A percentile compares a stretch with the other conserved stretches of the same genome.
phyloP scores from a whole-genome alignment of 2,113 vertebrate genomes.

The Bufo gargarizans region DNA sequence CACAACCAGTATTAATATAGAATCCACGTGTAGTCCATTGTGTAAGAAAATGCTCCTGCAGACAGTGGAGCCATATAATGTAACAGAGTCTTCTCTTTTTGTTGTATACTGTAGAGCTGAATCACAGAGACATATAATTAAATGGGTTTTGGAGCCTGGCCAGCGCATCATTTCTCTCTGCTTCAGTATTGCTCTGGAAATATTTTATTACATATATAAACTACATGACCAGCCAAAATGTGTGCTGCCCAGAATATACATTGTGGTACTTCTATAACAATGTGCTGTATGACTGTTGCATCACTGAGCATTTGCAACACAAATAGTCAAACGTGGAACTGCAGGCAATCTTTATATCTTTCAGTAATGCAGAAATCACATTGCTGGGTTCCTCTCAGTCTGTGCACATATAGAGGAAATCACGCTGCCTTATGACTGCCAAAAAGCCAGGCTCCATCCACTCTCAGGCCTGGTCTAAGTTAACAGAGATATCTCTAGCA shows the following conservation, averaged over 20 bases:
- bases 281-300: background rate
- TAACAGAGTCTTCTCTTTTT: background rate
- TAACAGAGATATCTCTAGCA: background rate
- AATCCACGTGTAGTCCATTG: no score
- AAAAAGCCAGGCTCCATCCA: background rate
- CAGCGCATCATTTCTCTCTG: background rate
- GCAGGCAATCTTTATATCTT: background rate
- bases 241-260: background rate
- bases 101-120: background rate
- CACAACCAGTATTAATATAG: no score
- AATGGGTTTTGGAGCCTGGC: background rate
- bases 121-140: background rate
- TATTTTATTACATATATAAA: background rate
- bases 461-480: background rate
- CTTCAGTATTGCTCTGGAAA: background rate
- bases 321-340: background rate
- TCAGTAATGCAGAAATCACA: background rate
- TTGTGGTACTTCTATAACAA: background rate
- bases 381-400: constrained; percentile 8
- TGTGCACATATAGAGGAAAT: constrained; percentile 12
- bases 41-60: background rate
- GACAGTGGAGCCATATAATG: background rate
- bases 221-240: background rate
- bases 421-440: background rate
- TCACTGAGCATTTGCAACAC: background rate